Base-by-base conservation (phyloP, 2,888 invertebrate species). In the Zhuqinia jingwanae region DNA sequence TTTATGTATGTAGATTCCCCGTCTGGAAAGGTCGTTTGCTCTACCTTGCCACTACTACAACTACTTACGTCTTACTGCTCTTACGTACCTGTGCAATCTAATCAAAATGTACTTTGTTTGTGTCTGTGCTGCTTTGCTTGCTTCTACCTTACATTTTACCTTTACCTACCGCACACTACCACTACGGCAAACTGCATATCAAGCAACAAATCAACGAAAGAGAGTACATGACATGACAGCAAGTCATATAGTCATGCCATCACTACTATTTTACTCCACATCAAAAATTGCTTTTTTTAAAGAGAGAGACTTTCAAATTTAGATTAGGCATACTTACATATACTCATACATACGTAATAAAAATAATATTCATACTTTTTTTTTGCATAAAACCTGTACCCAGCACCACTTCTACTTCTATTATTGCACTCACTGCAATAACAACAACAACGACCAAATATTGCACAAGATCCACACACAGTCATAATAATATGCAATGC, bases 21-120 rank as follows among this genome's bases (percentile, higher is more conserved):
- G 58, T 45, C 68, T 70, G 68, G 68, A 70, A 70, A 70, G 68
- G 45, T 70, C 68, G 25, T 70, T 70, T 56, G 22, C 56, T 56
- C 17, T 8, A 6, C 5, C 45, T 10, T 8, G n/a, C 45, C 45
- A 56, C n/a, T 20, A 56, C 11, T 13, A 58, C n/a, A n/a, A n/a
- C n/a, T n/a, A n/a, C n/a, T n/a, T n/a, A n/a, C n/a, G n/a, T 17
- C n/a, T 53, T 5, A 53, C 5, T 17, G 5, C 2, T 50, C 1
- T n/a, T 17, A 53, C 1, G 17, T 1, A 53, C 6, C 20, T 53
- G 17, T 53, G 17, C 8, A 36, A 36, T 36, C 36, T 36, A 3
- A 36, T 36, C 36, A 8, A 36, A 36, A 36, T 36, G n/a, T n/a
- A n/a, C n/a, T n/a, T n/a, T 47, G 47, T n/a, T 11, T 10, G 47